phyloP scores from a whole-genome alignment of 2,888 invertebrate genomes.

The Julus scanicus region DNA sequence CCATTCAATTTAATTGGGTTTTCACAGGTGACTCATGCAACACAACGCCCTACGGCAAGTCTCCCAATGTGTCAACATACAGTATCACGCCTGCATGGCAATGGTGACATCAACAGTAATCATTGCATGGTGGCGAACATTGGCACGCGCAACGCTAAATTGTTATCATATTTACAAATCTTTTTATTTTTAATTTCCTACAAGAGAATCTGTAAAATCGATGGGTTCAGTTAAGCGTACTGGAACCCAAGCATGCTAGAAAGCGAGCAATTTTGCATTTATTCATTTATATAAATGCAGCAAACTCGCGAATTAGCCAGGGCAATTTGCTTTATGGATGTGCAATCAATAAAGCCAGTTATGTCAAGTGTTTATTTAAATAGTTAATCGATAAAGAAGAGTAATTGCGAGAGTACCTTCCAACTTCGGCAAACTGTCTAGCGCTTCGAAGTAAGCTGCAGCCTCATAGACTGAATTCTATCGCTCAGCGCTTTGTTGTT shows the following conservation, averaged over 20 bases:
- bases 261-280: conserved; percentile 30
- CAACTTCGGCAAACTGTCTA: neutral
- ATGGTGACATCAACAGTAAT: neutral
- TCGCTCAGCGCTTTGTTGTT: conserved; percentile 67
- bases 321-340: conserved; percentile 36
- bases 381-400: conserved; percentile 42
- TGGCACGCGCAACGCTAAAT: neutral
- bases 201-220: neutral
- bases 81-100: neutral
- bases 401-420: conserved; percentile 41
- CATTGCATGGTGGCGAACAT: neutral
- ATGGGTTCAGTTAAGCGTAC: neutral
- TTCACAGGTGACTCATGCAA: neutral
- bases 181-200: conserved; percentile 15
- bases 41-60: neutral
- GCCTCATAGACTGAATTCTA: conserved; percentile 65
- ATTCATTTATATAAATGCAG: conserved; percentile 15
- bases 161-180: neutral
- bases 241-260: neutral
- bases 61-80: neutral
- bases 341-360: conserved; percentile 28
- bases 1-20: neutral
- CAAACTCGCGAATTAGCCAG: conserved; percentile 30
- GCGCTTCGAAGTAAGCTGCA: conserved; percentile 52
- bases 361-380: conserved; percentile 42